These are phyloP conservation scores for Hippasteria phrygiana DNA, from an alignment of 53 echinoderm and acorn worm genomes.

Conservation along the genomic window DNA sequence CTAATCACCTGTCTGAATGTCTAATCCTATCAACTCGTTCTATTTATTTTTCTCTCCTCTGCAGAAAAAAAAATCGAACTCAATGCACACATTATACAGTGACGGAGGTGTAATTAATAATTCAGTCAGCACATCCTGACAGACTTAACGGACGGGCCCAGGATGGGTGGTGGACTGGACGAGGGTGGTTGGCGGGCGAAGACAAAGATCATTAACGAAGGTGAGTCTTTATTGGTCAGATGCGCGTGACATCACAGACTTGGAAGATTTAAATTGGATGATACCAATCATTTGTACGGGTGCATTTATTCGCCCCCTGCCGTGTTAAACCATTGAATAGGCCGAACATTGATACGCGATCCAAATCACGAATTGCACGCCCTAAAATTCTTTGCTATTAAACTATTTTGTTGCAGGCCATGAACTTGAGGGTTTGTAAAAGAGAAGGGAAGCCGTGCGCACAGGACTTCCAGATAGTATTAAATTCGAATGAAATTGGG, in stretches of 20 bases:
- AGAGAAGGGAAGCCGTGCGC: no score
- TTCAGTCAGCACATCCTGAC: constrained; percentile 9
- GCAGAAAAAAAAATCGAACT: constrained; percentile 47
- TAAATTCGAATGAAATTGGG: no score
- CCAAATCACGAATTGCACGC: no score
- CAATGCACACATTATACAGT: constrained; percentile 8
- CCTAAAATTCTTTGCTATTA: no score
- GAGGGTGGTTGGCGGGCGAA: not conserved
- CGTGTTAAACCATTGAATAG: no score
- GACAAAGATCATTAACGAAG: not conserved
- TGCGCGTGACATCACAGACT: not conserved
- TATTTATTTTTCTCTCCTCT: constrained; percentile 37
- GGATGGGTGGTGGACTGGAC: not conserved
- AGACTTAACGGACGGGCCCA: not conserved
- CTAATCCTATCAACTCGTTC: constrained; percentile 53
- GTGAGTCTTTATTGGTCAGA: constrained; percentile 5
- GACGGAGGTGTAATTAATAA: constrained; percentile 26
- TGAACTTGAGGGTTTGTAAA: no score
- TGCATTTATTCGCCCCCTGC: no score
- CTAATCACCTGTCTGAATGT: constrained; percentile 14
- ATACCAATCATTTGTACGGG: no score
- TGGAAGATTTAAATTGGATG: not conserved
- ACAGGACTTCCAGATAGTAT: no score
- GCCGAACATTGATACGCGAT: no score
- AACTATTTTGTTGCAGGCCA: no score